These are phyloP conservation scores for Ciona savignyi DNA, from an alignment of 23 tunicate species.

Conservation along the genomic window DNA sequence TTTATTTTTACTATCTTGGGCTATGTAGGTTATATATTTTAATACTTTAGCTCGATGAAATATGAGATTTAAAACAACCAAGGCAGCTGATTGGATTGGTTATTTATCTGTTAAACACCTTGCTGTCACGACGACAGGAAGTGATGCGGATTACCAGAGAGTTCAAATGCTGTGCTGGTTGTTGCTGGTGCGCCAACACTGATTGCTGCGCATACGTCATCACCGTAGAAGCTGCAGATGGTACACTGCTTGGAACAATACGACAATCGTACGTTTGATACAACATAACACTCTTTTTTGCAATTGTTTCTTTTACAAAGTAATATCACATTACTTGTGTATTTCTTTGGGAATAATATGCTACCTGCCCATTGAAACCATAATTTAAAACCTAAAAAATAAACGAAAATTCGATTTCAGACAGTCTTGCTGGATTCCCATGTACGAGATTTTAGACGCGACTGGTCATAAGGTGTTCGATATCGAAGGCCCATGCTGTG, in stretches of 20 bases:
- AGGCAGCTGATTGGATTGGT: too few species aligned
- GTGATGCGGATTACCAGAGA: constrained; percentile 55
- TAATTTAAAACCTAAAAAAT: background rate
- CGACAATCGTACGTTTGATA: constrained; percentile 40
- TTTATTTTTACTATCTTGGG: too few species aligned
- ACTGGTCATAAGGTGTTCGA: constrained; percentile 38
- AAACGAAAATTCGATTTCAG: background rate
- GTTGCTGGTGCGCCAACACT: constrained; percentile 78
- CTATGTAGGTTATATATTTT: too few species aligned
- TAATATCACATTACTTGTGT: too few species aligned
- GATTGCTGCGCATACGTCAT: constrained; percentile 63
- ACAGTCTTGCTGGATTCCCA: constrained; percentile 72
- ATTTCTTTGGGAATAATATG: too few species aligned
- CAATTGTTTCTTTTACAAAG: too few species aligned
- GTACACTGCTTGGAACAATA: constrained; percentile 53
- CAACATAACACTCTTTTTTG: background rate
- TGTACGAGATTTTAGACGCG: constrained; percentile 49
- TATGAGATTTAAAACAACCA: too few species aligned
- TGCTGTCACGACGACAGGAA: constrained; percentile 21
- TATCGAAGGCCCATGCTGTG: constrained; percentile 89
- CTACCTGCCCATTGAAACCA: background rate
- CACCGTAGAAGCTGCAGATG: constrained; percentile 65
- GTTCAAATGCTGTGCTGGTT: constrained; percentile 84
- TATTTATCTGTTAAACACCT: too few species aligned
- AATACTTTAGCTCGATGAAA: too few species aligned